A percentile compares a stretch with the other conserved stretches of the same genome.
Conservation (phyloP, 1,140 invertebrate genomes). For the Procambarus virginalis region DNA sequence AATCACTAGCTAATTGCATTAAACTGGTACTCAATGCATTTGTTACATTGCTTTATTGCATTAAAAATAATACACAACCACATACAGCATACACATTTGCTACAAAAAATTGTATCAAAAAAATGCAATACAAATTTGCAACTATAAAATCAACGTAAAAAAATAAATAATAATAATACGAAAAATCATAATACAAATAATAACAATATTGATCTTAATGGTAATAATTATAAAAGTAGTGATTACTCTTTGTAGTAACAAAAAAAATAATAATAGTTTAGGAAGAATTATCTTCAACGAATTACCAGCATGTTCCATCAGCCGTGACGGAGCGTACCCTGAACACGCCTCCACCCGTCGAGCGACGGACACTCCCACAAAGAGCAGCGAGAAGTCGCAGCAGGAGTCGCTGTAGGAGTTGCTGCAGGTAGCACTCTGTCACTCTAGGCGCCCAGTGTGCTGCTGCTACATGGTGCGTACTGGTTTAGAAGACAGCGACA, state of each 20-base stretch:
- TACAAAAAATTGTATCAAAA: no score
- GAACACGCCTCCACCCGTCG: not conserved
- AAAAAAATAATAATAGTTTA: not conserved
- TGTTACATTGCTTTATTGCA: no score
- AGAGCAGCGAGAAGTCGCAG: not conserved
- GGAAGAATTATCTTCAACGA: no score
- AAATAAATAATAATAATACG: not conserved
- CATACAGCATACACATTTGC: no score
- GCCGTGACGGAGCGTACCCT: not conserved
- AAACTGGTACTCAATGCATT: no score
- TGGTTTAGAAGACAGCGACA: no score
- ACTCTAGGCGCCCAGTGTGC: not conserved
- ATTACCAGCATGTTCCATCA: not conserved
- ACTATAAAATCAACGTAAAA: no score
- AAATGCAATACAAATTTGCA: no score
- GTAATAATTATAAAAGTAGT: conserved; percentile 22
- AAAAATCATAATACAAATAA: not conserved
- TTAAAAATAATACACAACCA: no score
- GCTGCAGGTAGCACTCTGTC: not conserved
- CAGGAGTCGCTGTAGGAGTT: not conserved
- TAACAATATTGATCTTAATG: not conserved
- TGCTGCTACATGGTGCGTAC: no score
- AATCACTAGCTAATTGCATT: no score
- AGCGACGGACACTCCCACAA: no score
- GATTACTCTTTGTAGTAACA: not conserved